phyloP scores from a whole-genome alignment of 1,140 invertebrate genomes.

The Bombyx mandarina region DNA sequence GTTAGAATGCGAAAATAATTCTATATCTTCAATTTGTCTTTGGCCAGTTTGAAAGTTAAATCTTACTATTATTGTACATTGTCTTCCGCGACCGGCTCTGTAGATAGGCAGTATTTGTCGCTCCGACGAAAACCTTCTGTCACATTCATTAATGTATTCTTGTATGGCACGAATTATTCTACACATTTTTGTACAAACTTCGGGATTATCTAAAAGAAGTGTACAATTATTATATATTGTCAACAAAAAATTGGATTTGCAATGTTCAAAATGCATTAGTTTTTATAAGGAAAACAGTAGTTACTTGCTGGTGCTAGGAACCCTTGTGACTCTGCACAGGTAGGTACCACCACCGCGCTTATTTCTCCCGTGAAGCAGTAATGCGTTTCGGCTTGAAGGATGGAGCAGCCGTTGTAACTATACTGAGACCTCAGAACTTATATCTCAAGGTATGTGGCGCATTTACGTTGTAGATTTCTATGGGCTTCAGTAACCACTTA shows the following conservation, averaged over 20 bases:
- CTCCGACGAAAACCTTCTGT: conserved; percentile 91
- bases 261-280: too few relatives aligned
- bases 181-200: conserved; percentile 81
- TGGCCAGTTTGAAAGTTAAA: conserved; percentile 88
- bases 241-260: too few relatives aligned
- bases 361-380: too few relatives aligned
- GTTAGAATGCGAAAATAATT: conserved; percentile 94
- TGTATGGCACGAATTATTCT: conserved; percentile 94
- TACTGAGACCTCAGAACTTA: too few relatives aligned
- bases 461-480: too few relatives aligned
- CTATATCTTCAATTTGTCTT: conserved; percentile 92
- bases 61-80: conserved; percentile 87
- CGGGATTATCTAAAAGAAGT: conserved; percentile 56
- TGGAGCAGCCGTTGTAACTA: too few relatives aligned
- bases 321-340: too few relatives aligned
- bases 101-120: conserved; percentile 90
- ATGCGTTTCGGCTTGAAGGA: too few relatives aligned
- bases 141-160: conserved; percentile 97
- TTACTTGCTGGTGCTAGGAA: neutral
- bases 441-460: too few relatives aligned
- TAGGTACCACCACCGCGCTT: too few relatives aligned
- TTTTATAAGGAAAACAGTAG: neutral
- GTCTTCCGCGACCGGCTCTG: conserved; percentile 91
- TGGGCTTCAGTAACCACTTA: too few relatives aligned
- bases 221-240: neutral